Evolutionary conservation across 92 coral and sea anemone genomes (phyloP).

Genomic region (Nematostella vectensis): DNA sequence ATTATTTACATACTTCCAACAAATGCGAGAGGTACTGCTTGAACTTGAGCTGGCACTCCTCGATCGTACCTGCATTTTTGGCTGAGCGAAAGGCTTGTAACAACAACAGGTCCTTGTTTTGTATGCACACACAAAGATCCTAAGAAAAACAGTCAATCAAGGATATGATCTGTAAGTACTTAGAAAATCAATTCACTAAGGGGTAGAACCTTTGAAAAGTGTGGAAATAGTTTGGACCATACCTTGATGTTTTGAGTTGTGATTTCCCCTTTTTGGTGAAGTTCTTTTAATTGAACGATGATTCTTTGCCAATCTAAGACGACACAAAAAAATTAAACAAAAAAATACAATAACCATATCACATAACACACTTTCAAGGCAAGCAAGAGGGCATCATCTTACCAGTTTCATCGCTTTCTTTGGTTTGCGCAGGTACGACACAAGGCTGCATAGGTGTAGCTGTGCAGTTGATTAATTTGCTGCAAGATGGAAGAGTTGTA

Average conservation of each 20-base stretch:
- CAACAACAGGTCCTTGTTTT: slow-evolving; percentile 79
- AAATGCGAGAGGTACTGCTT: slow-evolving; percentile 85
- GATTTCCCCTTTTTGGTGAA: slow-evolving; percentile 54
- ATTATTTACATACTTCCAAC: slow-evolving; percentile 37
- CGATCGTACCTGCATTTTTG: slow-evolving; percentile 63
- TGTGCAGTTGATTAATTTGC: slow-evolving; percentile 9
- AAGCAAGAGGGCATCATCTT: background rate
- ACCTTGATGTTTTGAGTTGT: slow-evolving; percentile 62
- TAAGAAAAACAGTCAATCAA: slow-evolving; percentile 24
- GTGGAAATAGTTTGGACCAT: too few relatives aligned
- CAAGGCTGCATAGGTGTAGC: slow-evolving; percentile 6
- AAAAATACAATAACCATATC: background rate
- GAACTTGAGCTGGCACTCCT: slow-evolving; percentile 73
- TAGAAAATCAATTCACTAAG: too few relatives aligned
- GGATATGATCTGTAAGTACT: too few relatives aligned
- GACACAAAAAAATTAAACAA: background rate
- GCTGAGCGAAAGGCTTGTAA: slow-evolving; percentile 91
- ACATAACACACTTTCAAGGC: background rate
- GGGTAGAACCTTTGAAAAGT: too few relatives aligned
- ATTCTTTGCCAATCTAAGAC: slow-evolving; percentile 72
- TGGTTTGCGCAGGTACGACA: slow-evolving; percentile 19
- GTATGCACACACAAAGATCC: slow-evolving; percentile 66
- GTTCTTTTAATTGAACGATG: slow-evolving; percentile 47
- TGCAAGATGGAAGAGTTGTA: slow-evolving; percentile 27
- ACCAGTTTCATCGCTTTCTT: slow-evolving; percentile 4